These are phyloP conservation scores for Sandelia bainsii DNA, from an alignment of 2,797 vertebrate species.

Conservation along the genomic window DNA sequence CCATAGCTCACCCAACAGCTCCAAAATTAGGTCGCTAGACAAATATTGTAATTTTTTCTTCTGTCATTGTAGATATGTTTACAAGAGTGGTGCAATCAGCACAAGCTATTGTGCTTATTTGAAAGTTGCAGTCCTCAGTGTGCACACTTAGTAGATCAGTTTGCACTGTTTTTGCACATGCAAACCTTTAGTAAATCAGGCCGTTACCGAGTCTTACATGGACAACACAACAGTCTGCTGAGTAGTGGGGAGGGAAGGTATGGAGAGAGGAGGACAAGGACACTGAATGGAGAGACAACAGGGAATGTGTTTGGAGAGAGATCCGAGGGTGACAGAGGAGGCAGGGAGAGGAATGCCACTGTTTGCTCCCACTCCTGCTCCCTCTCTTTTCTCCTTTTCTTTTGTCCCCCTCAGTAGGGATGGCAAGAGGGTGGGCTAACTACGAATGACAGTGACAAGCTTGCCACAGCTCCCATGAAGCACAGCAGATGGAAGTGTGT, in stretches of 20 bases:
- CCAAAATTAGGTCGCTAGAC: too few relatives aligned
- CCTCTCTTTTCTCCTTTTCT: slow-evolving; percentile 50
- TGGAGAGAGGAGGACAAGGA: slow-evolving; percentile 30
- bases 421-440: slow-evolving; percentile 66
- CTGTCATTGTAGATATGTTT: too few relatives aligned
- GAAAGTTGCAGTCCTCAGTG: too few relatives aligned
- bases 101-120: too few relatives aligned
- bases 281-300: slow-evolving; percentile 24
- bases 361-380: slow-evolving; percentile 29
- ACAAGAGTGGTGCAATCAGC: too few relatives aligned
- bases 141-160: too few relatives aligned
- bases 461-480: slow-evolving; percentile 68
- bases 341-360: slow-evolving; percentile 62
- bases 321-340: slow-evolving; percentile 51
- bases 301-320: slow-evolving; percentile 39
- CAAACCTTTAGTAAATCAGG: too few relatives aligned
- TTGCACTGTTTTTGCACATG: too few relatives aligned
- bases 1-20: too few relatives aligned
- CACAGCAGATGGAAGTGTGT: slow-evolving; percentile 68
- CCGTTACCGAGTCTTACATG: slow-evolving; percentile 27
- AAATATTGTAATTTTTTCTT: too few relatives aligned
- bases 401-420: slow-evolving; percentile 63
- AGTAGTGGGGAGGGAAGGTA: slow-evolving; percentile 5
- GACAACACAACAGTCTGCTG: slow-evolving; percentile 18
- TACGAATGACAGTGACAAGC: slow-evolving; percentile 78